Conservation (phyloP, 2,113 vertebrate genomes). For the Syrmaticus mikado region DNA sequence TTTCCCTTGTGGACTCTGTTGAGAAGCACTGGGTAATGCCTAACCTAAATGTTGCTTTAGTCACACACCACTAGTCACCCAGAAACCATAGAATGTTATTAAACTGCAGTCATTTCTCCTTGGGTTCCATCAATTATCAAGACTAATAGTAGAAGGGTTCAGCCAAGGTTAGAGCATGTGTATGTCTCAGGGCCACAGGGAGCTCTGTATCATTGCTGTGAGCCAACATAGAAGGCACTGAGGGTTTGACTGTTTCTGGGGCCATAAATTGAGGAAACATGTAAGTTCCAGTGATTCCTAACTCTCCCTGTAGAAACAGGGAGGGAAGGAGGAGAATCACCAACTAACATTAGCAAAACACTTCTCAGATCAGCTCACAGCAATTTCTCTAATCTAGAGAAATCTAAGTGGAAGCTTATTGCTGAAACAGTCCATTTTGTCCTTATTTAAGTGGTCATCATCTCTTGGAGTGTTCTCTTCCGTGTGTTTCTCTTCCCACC, state of each 20-base stretch:
- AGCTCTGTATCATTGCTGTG: conserved; percentile 50
- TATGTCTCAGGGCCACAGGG: conserved; percentile 38
- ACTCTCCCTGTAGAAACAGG: neutral
- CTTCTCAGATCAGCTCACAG: neutral
- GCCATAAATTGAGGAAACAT: conserved; percentile 22
- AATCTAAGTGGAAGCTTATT: neutral
- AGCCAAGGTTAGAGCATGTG: conserved; percentile 62
- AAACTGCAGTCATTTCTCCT: conserved; percentile 58
- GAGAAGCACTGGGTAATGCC: conserved; percentile 28
- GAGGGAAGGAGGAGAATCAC: neutral
- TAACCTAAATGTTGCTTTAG: conserved; percentile 66
- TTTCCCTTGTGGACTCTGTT: neutral
- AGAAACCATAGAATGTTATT: conserved; percentile 68
- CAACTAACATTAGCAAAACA: neutral
- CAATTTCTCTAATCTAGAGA: neutral
- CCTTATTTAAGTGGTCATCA: neutral
- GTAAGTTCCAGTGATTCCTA: neutral
- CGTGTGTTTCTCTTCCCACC: neutral
- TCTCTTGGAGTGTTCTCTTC: neutral
- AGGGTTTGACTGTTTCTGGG: conserved; percentile 18
- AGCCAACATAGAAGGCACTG: conserved; percentile 14
- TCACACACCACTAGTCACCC: conserved; percentile 66
- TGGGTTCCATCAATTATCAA: conserved; percentile 52
- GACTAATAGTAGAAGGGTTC: conserved; percentile 62
- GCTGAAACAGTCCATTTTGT: neutral